Base-by-base conservation (phyloP, 2,888 invertebrate species). In the Apodemia mormo region DNA sequence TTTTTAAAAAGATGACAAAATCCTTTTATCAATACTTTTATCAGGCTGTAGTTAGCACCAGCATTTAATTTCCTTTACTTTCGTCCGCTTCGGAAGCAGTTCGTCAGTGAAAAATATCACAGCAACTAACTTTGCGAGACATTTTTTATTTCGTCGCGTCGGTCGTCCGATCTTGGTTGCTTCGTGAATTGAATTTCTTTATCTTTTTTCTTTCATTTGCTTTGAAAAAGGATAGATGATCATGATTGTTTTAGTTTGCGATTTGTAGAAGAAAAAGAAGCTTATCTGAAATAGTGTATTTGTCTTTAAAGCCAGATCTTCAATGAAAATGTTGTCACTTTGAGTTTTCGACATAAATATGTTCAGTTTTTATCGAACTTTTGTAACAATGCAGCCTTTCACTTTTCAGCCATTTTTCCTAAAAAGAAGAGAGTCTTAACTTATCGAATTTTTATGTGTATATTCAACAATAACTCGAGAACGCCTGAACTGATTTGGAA, bases 61-160 rank as follows among this genome's bases (percentile, higher is more conserved):
- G 33, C 61, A 33, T 61, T 61, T 61, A 61, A 61, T 61, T 61
- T 61, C 61, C 61, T 61, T 8, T 14, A 30, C 58, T 58, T 58
- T 61, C 30, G 30, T 58, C 61, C 61, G 33, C 12, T 33, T 61
- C 33, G 61, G 61, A 61, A 61, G 14, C 61, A 61, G 33, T 58
- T 30, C 30, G 14, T 61, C 61, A 33, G 61, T 33, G 61, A 61
- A 58, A 30, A 61, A 61, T 33, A 33, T 61, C 61, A 33, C 2
- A 61, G 14, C 14, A 12, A 61, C 10, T 30, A 61, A 61, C 33
- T 61, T 61, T 61, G 6, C 14, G 33, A 61, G 33, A 14, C 30
- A 30, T 33, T 61, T 61, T 61, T 61, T 61, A 61, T 61, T 58
- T 58, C 56, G 29, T 30, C 22, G 33, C 30, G 33, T 29, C 12